Evolutionary conservation across 2,888 invertebrate genomes (phyloP), one percentile per base, ranked within the genome.

Genomic region (Agrochola lota): DNA sequence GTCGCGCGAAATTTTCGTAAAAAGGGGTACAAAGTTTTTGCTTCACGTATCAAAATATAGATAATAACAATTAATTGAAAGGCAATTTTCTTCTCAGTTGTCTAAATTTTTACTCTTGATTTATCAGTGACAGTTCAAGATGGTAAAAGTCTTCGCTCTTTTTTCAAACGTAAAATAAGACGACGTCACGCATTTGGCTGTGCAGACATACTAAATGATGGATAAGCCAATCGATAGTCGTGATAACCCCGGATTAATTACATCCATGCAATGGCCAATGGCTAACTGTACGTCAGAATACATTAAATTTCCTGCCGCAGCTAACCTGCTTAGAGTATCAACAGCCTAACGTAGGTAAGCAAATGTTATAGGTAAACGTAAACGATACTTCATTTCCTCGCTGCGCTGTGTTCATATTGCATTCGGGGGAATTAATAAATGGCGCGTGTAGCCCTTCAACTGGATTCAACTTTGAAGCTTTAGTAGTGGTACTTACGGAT

Each of bases 381-480:
- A 80, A 88, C 71, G 80, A 86, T 85, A 82, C 83, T 88, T 91
- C 91, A 93, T 93, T 92, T 92, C 92, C 91, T 91, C 85, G 74
- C 83, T 87, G 89, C 86, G 80, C 63, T 62, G 35, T 76, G 59
- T 85, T 83, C 90, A 88, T 80, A 84, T 66, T 76, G 85, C 71
- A 78, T 62, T 77, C 62, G 49, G 64, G 59, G n/a, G n/a, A n/a
- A 85, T 85, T 77, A 81, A 74, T 85, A 74, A 81, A 81, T 77
- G 49, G 60, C 43, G 49, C 55, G 4, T 72, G 60, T 23, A 72
- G 72, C 69, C 69, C 64, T 83, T 80, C 52, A 70, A 63, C 52
- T 26, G 78, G 59, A 84, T 75, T 75, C 66, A 79, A 75, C 75
- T 75, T 60, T 23, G 49, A 72, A 84, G 71, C 60, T 64, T 74